These are phyloP conservation scores for Drosophila persimilis DNA, from an alignment of 1,140 invertebrate species.

Conservation along the genomic window DNA sequence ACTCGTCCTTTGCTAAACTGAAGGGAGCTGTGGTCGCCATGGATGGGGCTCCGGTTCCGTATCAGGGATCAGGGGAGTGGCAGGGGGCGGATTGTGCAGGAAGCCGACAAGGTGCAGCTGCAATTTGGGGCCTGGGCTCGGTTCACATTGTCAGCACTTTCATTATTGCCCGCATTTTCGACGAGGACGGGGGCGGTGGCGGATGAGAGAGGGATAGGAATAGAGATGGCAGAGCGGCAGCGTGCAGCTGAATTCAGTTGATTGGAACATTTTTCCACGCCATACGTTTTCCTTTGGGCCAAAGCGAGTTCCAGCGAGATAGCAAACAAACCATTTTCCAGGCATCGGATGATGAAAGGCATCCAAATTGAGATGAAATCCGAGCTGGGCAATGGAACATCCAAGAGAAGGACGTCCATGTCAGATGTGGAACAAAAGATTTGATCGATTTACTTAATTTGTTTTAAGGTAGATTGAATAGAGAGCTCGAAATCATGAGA, in stretches of 20 bases:
- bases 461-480: background rate
- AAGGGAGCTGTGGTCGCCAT: constrained; percentile 32
- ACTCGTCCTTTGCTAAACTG: constrained; percentile 35
- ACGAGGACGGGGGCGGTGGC: background rate
- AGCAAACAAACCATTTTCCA: constrained; percentile 38
- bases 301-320: constrained; percentile 16
- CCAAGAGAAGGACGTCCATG: too few species aligned
- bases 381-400: too few species aligned
- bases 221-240: background rate
- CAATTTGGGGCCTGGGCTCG: constrained; percentile 50
- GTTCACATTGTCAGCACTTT: constrained; percentile 68
- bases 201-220: constrained; percentile 2
- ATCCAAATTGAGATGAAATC: constrained; percentile 6
- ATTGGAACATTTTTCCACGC: constrained; percentile 47
- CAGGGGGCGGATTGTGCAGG: background rate
- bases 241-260: constrained; percentile 49
- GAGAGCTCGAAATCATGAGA: constrained; percentile 4
- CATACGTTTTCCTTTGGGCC: background rate
- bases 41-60: background rate
- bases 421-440: too few species aligned
- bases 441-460: background rate
- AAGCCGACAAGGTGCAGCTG: constrained; percentile 40
- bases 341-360: constrained; percentile 6
- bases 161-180: constrained; percentile 63
- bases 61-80: background rate